Percentiles rank a stretch among this genome's conserved stretches.
Evolutionary conservation across 2,113 vertebrate species (phyloP).

Genomic region (Callipepla squamata): DNA sequence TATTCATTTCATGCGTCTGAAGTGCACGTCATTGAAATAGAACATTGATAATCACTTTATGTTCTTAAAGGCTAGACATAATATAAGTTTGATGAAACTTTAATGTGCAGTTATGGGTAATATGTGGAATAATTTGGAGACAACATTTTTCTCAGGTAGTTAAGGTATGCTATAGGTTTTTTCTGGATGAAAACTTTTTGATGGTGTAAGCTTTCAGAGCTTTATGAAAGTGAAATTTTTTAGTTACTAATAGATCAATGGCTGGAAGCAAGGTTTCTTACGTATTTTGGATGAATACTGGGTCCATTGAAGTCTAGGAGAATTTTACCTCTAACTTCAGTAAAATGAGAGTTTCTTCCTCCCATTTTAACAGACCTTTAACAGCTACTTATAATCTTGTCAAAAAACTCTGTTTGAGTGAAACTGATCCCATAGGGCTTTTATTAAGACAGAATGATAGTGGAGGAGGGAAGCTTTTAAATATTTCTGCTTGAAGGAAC

Average conservation of each 20-base stretch:
- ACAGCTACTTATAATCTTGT: neutral
- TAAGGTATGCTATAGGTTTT: neutral
- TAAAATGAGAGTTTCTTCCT: neutral
- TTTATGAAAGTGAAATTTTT: neutral
- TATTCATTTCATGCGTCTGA: neutral
- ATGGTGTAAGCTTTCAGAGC: neutral
- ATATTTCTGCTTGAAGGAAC: neutral
- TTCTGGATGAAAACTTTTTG: neutral
- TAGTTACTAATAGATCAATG: neutral
- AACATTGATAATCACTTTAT: neutral
- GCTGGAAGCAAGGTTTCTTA: neutral
- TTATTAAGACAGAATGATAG: slow-evolving; percentile 1
- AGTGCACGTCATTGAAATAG: neutral
- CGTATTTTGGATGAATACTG: neutral
- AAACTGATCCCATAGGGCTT: slow-evolving; percentile 36
- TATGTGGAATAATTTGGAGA: neutral
- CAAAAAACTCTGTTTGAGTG: slow-evolving; percentile 6
- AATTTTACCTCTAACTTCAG: slow-evolving; percentile 11
- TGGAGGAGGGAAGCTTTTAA: slow-evolving; percentile 25
- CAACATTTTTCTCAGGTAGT: neutral
- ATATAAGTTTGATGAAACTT: slow-evolving; percentile 5
- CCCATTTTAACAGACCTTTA: neutral
- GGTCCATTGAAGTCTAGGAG: neutral
- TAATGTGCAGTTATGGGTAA: neutral
- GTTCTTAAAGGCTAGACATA: neutral